Base-by-base conservation (phyloP, 1,140 invertebrate species). In the Formica exsecta region DNA sequence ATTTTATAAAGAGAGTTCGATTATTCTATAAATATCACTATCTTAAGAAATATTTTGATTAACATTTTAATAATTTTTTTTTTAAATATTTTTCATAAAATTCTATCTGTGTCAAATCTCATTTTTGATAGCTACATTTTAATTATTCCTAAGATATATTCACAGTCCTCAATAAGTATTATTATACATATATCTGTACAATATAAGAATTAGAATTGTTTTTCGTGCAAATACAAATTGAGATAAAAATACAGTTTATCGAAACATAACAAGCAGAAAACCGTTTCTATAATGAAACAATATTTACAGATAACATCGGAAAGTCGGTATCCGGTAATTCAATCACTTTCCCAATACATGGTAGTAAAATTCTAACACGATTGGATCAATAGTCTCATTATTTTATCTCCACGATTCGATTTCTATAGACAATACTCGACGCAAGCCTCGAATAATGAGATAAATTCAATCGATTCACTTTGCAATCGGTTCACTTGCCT, bases 321-420 rank as follows among this genome's bases (percentile, higher is more conserved):
- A 73, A 81, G 79, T 83, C n/a, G 54, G 25, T 13, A 73, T 73
- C 61, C 79, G 74, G 68, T 9, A 29, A 61, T 73, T 74, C 13
- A 32, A 83, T 61, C 79, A 74, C 54, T 48, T 61, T 61, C 29
- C 44, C 29, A 32, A 32, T 73, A 32, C 19, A 38, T 36, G n/a
- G n/a, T 62, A 61, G 54, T 61, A 44, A 61, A 74, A 83, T 83
- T 83, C 68, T 73, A 68, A 83, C 79, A 73, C 54, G 25, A 83
- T 83, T 83, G 79, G 79, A 83, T 83, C 79, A 81, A 83, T 74
- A 83, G 68, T 41, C 68, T 83, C 79, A 83, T 83, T 83, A 83
- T 73, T 83, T 83, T 83, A 61, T 83, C 68, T 57, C 38, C 22
- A 38, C 54, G 68, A 41, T 38, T 81, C 66, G 79, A 81, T 81